Evolutionary conservation across 64 coral and sea anemone genomes (phyloP).

Genomic region (Stichodactyla helianthus): DNA sequence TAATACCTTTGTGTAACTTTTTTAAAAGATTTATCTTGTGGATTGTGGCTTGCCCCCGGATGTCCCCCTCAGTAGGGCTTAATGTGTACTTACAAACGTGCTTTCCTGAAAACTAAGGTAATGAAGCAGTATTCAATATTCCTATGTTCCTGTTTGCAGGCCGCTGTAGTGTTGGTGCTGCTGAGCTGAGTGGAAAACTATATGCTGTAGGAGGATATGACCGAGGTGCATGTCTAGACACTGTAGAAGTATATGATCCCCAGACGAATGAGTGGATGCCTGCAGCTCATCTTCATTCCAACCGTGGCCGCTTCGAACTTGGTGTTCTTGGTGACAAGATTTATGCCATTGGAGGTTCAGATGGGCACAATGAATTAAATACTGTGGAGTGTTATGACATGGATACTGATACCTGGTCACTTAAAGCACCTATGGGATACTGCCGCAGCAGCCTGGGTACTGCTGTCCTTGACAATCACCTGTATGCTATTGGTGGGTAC

Average conservation of each 20-base stretch:
- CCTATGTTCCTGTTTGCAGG: conserved; percentile 21
- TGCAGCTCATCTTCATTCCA: conserved; percentile 57
- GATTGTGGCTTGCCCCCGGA: too few species aligned
- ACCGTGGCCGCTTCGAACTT: conserved; percentile 67
- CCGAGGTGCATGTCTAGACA: conserved; percentile 80
- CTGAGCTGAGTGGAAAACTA: conserved; percentile 59
- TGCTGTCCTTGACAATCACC: conserved; percentile 24
- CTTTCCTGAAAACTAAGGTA: too few species aligned
- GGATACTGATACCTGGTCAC: conserved; percentile 41
- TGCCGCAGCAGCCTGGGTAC: conserved; percentile 73
- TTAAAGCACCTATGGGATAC: conserved; percentile 54
- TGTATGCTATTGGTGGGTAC: conserved; percentile 81
- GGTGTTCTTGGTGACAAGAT: conserved; percentile 58
- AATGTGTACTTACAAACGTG: too few species aligned
- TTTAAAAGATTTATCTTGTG: too few species aligned
- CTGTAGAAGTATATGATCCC: conserved; percentile 77
- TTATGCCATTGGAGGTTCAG: conserved; percentile 79
- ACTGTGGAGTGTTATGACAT: conserved; percentile 69
- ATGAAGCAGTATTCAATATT: not conserved
- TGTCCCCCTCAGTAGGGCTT: too few species aligned
- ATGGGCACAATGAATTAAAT: conserved; percentile 69
- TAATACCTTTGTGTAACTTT: too few species aligned
- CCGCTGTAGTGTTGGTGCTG: conserved; percentile 88
- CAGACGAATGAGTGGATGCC: conserved; percentile 82
- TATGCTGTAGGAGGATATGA: conserved; percentile 99